Conservation (phyloP, 2,888 invertebrate species). For the Himalopsyche japonica region DNA sequence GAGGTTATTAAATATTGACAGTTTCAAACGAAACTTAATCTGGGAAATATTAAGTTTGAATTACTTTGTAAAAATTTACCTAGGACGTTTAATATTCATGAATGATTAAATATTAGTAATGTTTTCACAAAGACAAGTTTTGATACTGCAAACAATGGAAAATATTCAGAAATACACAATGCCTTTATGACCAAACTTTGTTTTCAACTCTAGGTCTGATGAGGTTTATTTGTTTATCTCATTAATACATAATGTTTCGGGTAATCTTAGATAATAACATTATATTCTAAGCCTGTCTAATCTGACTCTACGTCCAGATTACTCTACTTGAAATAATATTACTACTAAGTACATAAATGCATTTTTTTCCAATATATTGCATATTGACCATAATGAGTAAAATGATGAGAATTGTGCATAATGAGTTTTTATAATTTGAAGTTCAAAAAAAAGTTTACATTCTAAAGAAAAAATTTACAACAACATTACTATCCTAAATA, state of each 20-base stretch:
- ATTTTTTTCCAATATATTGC: neutral
- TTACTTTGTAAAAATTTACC: too few species aligned
- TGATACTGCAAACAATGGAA: neutral
- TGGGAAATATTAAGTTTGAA: neutral
- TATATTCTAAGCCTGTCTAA: too few species aligned
- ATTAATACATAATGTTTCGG: too few species aligned
- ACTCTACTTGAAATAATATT: too few species aligned
- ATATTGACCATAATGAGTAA: neutral
- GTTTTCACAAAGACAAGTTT: neutral
- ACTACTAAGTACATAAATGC: too few species aligned
- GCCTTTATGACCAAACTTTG: too few species aligned
- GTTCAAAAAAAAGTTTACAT: neutral
- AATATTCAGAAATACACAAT: neutral
- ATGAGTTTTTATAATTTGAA: neutral
- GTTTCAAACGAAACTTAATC: neutral
- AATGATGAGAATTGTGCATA: neutral
- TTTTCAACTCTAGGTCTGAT: too few species aligned
- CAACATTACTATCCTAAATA: neutral
- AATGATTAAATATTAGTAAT: too few species aligned
- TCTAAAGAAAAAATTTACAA: neutral
- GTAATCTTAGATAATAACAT: too few species aligned
- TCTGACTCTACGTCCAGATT: too few species aligned
- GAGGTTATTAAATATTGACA: neutral
- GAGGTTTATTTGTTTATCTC: too few species aligned
- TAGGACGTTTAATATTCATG: too few species aligned